phyloP scores from a whole-genome alignment of 2,113 vertebrate species.

The Eurypyga helias region DNA sequence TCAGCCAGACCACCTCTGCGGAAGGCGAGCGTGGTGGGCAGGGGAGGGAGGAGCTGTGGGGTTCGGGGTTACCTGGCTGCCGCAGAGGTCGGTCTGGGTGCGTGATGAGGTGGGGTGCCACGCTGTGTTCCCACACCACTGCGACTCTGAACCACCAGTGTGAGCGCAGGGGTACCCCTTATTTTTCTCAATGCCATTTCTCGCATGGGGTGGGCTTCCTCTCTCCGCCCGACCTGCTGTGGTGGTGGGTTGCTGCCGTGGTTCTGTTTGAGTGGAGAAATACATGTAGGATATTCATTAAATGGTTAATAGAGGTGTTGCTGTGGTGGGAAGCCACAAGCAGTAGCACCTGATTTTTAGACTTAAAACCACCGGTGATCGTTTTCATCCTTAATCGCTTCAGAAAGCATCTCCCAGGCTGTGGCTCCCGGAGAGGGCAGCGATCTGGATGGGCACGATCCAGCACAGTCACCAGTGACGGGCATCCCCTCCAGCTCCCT shows the following conservation, averaged over 20 bases:
- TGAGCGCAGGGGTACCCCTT: background rate
- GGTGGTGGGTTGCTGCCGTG: background rate
- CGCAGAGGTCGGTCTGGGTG: background rate
- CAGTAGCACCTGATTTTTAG: background rate
- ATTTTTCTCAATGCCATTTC: background rate
- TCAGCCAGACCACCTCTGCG: background rate
- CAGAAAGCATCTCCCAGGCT: background rate
- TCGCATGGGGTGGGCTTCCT: too few relatives aligned
- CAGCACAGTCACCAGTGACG: too few relatives aligned
- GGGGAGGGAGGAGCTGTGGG: background rate
- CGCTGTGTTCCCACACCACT: fast-evolving
- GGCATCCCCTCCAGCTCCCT: background rate
- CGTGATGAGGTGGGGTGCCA: too few relatives aligned
- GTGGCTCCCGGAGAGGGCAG: fast-evolving
- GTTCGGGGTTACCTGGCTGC: background rate
- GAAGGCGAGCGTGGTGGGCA: background rate
- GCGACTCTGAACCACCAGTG: background rate
- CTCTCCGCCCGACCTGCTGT: background rate
- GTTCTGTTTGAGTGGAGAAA: background rate
- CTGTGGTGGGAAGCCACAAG: background rate
- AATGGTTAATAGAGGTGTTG: background rate
- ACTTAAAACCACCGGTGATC: background rate
- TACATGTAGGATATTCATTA: background rate
- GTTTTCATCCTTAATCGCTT: background rate
- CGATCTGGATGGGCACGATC: background rate